Evolutionary conservation across 2,888 invertebrate genomes (phyloP), one percentile per base, ranked within the genome.

Genomic region (Cosmia pyralina): DNA sequence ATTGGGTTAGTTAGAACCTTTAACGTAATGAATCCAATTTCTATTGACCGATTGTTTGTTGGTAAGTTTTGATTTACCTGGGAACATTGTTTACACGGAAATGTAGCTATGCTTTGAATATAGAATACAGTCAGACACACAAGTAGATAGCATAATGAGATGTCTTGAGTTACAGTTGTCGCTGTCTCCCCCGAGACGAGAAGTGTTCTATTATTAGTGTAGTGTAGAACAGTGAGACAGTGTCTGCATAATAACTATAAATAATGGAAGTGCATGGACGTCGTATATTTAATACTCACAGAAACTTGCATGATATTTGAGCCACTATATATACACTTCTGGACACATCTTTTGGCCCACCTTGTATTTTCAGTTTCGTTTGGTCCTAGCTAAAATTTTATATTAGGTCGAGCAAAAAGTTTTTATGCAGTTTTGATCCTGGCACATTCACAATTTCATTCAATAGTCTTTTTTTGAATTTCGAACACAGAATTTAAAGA

Each of bases 261-360:
- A 59, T 79, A 75, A 75, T 52, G 28, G 28, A 59, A 59, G 73
- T 72, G 74, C 58, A 53, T 52, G 52, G 28, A 46, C 52, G 28
- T 41, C 48, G 19, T 58, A 46, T 38, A 63, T 48, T 75, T 72
- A 63, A 63, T 52, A 19, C 3, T 15, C 44, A 10, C 15, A n/a
- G 22, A 58, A 71, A 34, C 4, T 72, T 44, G 19, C 34, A 62
- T 41, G 13, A 75, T 75, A 10, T 19, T 57, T 34, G 5, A n/a
- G 15, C 8, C 34, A n/a, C n/a, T 63, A n/a, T 55, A 55, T n/a
- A n/a, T n/a, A n/a, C n/a, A n/a, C n/a, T n/a, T n/a, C n/a, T n/a
- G n/a, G n/a, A n/a, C n/a, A n/a, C n/a, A n/a, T n/a, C n/a, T n/a
- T n/a, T n/a, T n/a, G n/a, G n/a, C n/a, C n/a, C n/a, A n/a, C n/a